Evolutionary conservation across 2,797 vertebrate genomes (phyloP), one percentile per base, ranked within the genome.

Genomic region (Argentina silus): DNA sequence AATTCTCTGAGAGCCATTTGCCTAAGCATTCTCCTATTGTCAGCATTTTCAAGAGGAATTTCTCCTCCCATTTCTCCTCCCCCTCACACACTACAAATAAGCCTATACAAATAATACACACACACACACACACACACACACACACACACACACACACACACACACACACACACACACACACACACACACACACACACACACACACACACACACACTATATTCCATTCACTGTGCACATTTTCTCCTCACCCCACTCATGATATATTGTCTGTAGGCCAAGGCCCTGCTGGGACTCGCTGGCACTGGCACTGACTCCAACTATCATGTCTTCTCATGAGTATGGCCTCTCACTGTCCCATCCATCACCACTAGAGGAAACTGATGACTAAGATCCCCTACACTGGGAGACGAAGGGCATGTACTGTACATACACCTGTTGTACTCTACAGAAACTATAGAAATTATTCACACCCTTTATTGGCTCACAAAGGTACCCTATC

Each of bases 301-400:
- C 23, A 14, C 7, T 62, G 12, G 11, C 27, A 36, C 27, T 36
- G 27, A 36, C 27, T 79, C 80, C 78, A 56, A 72, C 69, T 15
- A 63, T 21, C 57, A 61, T 68, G 55, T 77, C 78, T 67, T 51
- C 70, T 78, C 70, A 77, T 48, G 42, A 2, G 12, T 23, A 3
- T 43, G 55, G 1, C 4, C 14, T 23, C 68, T 47, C 8, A 6
- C 66, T 61, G 43, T 87, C 95, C 93, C 91, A 94, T 0, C 93
- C 81, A 0, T 92, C 93, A 17, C 94, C 94, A 76, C 84, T 93
- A 94, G 85, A 94, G 94, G 2, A 93, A 91, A 36, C 27, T 8
- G 27, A 7, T 62, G 27, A 62, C 14, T 62, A 23, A 62, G 27
- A n/a, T 36, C 14, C 60, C 23, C 27, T 14, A 14, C 27, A 14